Conservation (phyloP, 2,113 vertebrate species). For the Psophia crepitans region DNA sequence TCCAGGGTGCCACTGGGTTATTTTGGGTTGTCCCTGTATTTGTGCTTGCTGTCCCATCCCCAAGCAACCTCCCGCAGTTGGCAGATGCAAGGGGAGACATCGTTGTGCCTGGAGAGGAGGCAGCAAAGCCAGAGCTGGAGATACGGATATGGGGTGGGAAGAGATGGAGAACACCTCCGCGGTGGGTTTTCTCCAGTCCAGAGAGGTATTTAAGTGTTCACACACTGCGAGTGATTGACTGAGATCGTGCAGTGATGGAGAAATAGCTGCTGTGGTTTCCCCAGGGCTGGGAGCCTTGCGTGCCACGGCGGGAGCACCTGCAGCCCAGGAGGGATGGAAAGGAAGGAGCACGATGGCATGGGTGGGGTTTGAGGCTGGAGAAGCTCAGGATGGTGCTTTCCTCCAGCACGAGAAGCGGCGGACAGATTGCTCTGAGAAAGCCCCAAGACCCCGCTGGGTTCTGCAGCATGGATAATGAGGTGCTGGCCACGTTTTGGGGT, state of each 20-base stretch:
- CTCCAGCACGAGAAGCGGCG: not conserved
- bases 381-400: not conserved
- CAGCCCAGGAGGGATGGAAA: fast-evolving
- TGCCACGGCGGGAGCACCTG: no score
- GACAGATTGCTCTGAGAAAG: not conserved
- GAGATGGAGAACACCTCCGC: not conserved
- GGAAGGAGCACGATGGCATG: not conserved
- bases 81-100: not conserved
- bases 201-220: not conserved
- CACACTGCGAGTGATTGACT: fast-evolving
- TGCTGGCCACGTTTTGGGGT: not conserved
- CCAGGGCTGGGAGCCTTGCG: no score
- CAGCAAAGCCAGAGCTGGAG: not conserved
- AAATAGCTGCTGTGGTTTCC: not conserved
- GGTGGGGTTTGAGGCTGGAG: not conserved
- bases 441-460: fast-evolving
- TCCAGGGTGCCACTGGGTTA: not conserved
- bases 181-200: not conserved
- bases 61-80: fast-evolving
- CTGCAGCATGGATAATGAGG: not conserved
- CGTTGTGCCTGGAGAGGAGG: not conserved
- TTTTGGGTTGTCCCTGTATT: not conserved
- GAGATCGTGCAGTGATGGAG: fast-evolving
- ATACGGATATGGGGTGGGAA: no score
- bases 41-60: not conserved